phyloP scores from a whole-genome alignment of 2,888 invertebrate genomes.

The Lasioglossum oenotherae region DNA sequence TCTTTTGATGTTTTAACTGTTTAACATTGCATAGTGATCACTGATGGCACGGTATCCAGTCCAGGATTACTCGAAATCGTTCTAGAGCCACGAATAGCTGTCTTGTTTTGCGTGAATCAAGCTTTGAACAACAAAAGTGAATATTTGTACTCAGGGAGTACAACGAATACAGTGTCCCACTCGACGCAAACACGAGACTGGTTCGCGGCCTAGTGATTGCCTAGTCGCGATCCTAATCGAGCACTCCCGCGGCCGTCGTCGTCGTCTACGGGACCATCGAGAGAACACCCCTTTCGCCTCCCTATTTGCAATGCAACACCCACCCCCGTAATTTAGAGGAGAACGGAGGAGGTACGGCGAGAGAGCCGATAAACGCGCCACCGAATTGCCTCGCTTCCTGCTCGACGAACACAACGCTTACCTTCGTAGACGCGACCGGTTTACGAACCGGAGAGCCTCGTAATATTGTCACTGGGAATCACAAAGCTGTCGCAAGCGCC shows the following conservation, averaged over 20 bases:
- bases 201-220: not conserved
- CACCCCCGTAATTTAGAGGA: slow-evolving; percentile 71
- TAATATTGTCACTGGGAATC: not conserved
- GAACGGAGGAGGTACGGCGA: slow-evolving; percentile 67
- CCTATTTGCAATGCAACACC: slow-evolving; percentile 72
- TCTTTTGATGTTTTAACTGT: too few species aligned
- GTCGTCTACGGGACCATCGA: not conserved
- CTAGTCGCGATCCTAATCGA: slow-evolving; percentile 4
- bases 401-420: slow-evolving; percentile 48
- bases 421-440: slow-evolving; percentile 19
- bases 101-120: not conserved
- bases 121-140: not conserved
- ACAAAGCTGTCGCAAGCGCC: not conserved
- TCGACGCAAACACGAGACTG: not conserved
- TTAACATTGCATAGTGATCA: too few species aligned
- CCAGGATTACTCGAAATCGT: too few species aligned
- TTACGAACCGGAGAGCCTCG: slow-evolving; percentile 34
- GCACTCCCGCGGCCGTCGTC: not conserved
- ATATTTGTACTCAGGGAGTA: not conserved
- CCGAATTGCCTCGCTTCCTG: slow-evolving; percentile 64
- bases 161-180: not conserved
- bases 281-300: slow-evolving; percentile 27
- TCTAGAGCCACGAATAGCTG: not conserved
- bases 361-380: slow-evolving; percentile 73
- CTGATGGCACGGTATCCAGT: too few species aligned